Percentiles rank a stretch among this genome's conserved stretches.
Evolutionary conservation across 2,888 invertebrate genomes (phyloP).

Genomic region (Formica aserva): DNA sequence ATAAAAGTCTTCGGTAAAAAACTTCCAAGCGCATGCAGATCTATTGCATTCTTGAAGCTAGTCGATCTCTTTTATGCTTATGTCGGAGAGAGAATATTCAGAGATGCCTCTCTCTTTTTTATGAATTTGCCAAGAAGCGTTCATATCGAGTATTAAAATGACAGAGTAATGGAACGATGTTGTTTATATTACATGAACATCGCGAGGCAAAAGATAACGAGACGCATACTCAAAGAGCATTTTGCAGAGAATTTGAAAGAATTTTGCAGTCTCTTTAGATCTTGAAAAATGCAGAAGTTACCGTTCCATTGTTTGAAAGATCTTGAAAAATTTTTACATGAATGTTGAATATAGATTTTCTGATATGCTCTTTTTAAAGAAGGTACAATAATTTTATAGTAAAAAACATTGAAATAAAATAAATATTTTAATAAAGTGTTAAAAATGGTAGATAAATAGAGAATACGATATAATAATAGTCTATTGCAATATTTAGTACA

Average conservation of each 20-base stretch:
- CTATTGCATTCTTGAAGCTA: no score
- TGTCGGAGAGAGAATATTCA: no score
- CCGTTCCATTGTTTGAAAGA: neutral
- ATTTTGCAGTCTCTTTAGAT: neutral
- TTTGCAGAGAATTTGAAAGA: no score
- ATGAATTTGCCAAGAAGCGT: neutral
- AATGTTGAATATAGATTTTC: neutral
- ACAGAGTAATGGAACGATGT: neutral
- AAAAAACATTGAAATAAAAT: neutral
- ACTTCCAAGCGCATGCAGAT: neutral
- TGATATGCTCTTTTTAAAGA: neutral
- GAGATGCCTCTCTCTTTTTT: no score
- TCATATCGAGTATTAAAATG: neutral
- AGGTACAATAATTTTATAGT: neutral
- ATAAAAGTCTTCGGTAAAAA: neutral
- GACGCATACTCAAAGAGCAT: neutral
- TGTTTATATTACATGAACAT: neutral
- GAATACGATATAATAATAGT: neutral
- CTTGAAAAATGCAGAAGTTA: neutral
- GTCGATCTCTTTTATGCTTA: no score
- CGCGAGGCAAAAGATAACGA: neutral
- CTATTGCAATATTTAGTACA: neutral
- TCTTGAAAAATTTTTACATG: neutral
- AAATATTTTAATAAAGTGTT: neutral
- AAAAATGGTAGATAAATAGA: neutral